phyloP scores from a whole-genome alignment of 2,888 invertebrate genomes.

The Merodon equestris region DNA sequence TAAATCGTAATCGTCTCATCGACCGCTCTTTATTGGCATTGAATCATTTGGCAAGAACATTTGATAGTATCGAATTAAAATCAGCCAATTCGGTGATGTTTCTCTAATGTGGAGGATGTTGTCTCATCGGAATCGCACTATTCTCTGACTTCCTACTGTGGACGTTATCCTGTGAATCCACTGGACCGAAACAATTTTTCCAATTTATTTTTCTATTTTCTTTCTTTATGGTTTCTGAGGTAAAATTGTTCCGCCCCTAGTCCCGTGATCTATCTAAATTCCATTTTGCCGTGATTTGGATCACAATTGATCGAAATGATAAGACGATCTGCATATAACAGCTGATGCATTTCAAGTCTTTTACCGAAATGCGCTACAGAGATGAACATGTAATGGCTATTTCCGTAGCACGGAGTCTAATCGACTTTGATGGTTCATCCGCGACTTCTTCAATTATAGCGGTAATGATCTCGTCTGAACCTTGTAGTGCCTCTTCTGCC shows the following conservation, averaged over 20 bases:
- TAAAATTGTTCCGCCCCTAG: conserved; percentile 44
- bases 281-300: too few species aligned
- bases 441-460: too few species aligned
- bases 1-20: conserved; percentile 91
- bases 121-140: conserved; percentile 88
- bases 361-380: too few species aligned
- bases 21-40: conserved; percentile 92
- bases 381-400: too few species aligned
- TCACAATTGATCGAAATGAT: too few species aligned
- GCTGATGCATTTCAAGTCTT: too few species aligned
- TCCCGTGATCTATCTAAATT: conserved; percentile 52
- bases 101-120: conserved; percentile 89
- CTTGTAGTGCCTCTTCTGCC: too few species aligned
- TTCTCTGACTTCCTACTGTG: conserved; percentile 96
- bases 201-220: conserved; percentile 15
- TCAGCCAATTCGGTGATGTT: conserved; percentile 81
- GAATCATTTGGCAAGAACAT: conserved; percentile 79
- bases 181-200: too few species aligned
- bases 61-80: conserved; percentile 73
- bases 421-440: too few species aligned
- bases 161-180: conserved; percentile 88
- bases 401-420: too few species aligned
- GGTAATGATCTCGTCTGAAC: too few species aligned
- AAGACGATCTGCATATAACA: too few species aligned
- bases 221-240: conserved; percentile 53